Evolutionary conservation across 2,888 invertebrate genomes (phyloP), one percentile per base, ranked within the genome.

Genomic region (Chrysolina americana): DNA sequence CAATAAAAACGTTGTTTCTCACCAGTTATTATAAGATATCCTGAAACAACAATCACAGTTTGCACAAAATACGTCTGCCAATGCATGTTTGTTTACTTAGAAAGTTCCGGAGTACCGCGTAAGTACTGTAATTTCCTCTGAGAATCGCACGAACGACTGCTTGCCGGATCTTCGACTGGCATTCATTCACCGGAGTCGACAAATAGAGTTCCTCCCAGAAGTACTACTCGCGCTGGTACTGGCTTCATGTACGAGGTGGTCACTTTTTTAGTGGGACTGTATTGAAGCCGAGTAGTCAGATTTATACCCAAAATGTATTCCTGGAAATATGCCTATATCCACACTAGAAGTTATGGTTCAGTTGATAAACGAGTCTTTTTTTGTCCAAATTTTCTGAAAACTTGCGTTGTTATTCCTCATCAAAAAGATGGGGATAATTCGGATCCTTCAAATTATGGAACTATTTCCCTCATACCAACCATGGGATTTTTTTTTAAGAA

Each of bases 21-120:
- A 87, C 87, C 86, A 74, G 81, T 86, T 70, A 84, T 83, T 78
- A 86, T 82, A 78, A 86, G 82, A 81, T 86, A 87, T 86, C 86
- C 86, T 83, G 86, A 83, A 81, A 85, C 81, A 77, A 87, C 71
- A 80, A 86, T 85, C 85, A 86, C 85, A 83, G 84, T 81, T 75
- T 82, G 81, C 82, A 85, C 81, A 75, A 83, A 79, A 81, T 79
- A 82, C 74, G 78, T 63, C 65, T 77, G 73, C 79, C 75, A 79
- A 78, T 80, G 75, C 81, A 81, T 82, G 70, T 78, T 80, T 73
- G 17, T 66, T 21, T 71, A 44, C 28, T 73, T 72, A 72, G 75
- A 75, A 75, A 75, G 73, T 59, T 28, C 59, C 36, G 36, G 68
- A 75, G 70, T 59, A 59, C 15, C 36, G 15, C 28, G 15, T 28